Conservation (phyloP, 2,113 vertebrate species). For the Trachemys scripta region DNA sequence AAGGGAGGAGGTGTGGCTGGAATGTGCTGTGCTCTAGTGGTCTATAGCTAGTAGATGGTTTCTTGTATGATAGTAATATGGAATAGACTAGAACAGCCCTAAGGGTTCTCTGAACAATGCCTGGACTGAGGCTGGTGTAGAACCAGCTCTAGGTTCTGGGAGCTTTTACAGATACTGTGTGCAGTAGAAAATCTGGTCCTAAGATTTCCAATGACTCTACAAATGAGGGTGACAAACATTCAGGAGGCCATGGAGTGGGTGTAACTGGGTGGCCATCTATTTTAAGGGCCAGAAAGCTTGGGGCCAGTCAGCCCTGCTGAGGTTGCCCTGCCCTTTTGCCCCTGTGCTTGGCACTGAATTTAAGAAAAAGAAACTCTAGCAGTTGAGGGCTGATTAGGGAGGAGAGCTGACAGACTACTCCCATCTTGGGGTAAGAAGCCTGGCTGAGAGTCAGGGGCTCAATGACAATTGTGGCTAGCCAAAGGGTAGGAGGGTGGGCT, state of each 20-base stretch:
- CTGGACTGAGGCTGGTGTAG: not conserved
- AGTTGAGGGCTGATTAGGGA: not conserved
- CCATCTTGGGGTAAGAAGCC: too few species aligned
- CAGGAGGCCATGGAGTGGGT: not conserved
- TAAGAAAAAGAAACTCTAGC: not conserved
- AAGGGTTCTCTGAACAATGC: not conserved
- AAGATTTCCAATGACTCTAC: not conserved
- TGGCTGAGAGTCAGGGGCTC: not conserved
- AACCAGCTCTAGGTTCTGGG: not conserved
- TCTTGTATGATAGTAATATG: not conserved
- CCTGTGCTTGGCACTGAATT: not conserved
- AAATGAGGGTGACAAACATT: not conserved
- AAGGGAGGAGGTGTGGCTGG: not conserved
- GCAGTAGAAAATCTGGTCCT: not conserved
- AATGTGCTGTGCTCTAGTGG: not conserved
- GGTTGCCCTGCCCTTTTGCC: not conserved
- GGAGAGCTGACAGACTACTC: not conserved
- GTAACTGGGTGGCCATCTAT: not conserved
- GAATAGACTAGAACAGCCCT: not conserved
- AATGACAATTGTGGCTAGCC: too few species aligned
- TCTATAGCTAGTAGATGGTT: not conserved
- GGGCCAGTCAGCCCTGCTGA: not conserved
- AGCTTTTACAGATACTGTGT: not conserved
- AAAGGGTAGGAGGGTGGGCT: not conserved
- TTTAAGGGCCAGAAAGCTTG: not conserved